Evolutionary conservation across 2,888 invertebrate genomes (phyloP), one percentile per base, ranked within the genome.

Genomic region (Hirtodrosophila histrioides): DNA sequence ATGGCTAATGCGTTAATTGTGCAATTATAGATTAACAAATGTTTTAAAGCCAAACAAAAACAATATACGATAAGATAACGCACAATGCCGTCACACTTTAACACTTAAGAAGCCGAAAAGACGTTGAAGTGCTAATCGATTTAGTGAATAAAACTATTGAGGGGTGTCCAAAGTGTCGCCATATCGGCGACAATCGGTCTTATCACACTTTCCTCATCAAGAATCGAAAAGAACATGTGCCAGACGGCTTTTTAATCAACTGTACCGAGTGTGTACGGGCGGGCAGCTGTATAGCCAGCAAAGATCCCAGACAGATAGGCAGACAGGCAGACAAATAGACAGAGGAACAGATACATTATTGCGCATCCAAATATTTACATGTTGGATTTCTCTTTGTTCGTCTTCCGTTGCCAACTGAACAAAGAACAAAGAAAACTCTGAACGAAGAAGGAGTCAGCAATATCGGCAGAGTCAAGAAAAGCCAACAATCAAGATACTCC

Each of bases 1-100:
- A 53, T 24, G 54, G 44, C 48, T 66, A 66, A 74, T 68, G 23
- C 46, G 35, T 27, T 66, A 78, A 87, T 63, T 69, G 62, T 70
- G 61, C 54, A 70, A 85, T 87, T 82, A 87, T 43, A 73, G 55
- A 41, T 65, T 57, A 69, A 66, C 62, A 65, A 55, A 57, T 35
- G 41, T 33, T 27, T 23, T 39, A 35, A 37, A 43, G 63, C 27
- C 35, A 17, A 53, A 29, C 43, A 64, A 41, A 37, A 23, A 48
- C 4, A 17, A 37, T 11, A 9, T 4, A 5, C 37, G 82, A 86
- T 85, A 70, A 85, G 82, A 83, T 82, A 66, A 74, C 5, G 35
- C 3, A 40, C 33, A 49, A 44, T 4, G 31, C 48, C 37, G 35
- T 40, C 33, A 24, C 35, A 60, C n/a, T 44, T 45, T 7, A 23